phyloP scores from a whole-genome alignment of 2,888 invertebrate genomes.

The Rotaria socialis region DNA sequence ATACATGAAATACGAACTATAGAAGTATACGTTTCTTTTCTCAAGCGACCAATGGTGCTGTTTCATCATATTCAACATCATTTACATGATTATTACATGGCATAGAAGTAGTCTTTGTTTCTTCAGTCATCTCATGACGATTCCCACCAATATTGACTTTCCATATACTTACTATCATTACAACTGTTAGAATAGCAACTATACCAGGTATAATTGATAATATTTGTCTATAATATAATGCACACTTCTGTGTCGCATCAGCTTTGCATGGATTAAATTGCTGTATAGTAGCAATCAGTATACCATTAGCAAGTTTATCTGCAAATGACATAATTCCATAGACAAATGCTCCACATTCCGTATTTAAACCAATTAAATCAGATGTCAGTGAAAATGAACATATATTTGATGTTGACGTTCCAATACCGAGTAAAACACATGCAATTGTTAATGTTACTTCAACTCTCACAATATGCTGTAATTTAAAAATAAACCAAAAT shows the following conservation, averaged over 20 bases:
- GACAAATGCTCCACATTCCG: conserved; percentile 75
- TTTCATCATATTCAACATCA: background rate
- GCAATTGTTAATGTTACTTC: conserved; percentile 37
- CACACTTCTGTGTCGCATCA: background rate
- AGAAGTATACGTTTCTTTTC: background rate
- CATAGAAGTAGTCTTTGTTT: too few species aligned
- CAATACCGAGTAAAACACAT: conserved; percentile 70
- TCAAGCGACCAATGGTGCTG: background rate
- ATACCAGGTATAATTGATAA: background rate
- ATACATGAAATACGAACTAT: background rate
- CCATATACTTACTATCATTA: background rate
- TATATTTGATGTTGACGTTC: conserved; percentile 78
- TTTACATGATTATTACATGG: background rate
- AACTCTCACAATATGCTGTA: background rate
- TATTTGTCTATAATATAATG: conserved; percentile 11
- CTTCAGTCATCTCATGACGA: background rate
- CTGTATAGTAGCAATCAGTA: conserved; percentile 79
- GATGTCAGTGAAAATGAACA: conserved; percentile 82
- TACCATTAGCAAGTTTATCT: conserved; percentile 83
- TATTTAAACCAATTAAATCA: conserved; percentile 78
- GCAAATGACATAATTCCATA: conserved; percentile 88
- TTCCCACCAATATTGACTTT: conserved; percentile 9
- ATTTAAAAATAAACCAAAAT: conserved; percentile 38
- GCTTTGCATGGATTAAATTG: conserved; percentile 66
- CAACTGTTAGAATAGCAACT: background rate